Base-by-base conservation (phyloP, 2,113 vertebrate species). In the Pteruthius melanotis region DNA sequence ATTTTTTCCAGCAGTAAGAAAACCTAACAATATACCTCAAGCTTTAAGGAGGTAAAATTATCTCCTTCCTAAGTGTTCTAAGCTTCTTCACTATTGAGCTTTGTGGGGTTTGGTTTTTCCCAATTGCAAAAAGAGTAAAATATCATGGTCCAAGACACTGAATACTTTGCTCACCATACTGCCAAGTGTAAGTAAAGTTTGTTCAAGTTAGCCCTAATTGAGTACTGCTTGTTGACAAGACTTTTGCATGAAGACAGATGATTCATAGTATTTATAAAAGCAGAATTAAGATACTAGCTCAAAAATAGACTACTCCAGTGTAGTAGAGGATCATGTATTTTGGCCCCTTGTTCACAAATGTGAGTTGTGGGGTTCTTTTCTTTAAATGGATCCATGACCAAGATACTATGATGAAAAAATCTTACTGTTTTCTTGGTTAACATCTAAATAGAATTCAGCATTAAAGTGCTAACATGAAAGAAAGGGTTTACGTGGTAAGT, bases 381-480 rank as follows among this genome's bases (percentile, higher is more conserved):
- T 60, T 24, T 13, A 18, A 85, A 80, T 85, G 89, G 91, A 94
- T 95, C 81, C 83, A 94, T 70, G 87, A 89, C 87, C 60, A 95
- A 94, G 86, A 95, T 56, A 93, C 71, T 70, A 93, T 13, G 2
- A 49, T 65, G 28, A 83, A 92, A 77, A 85, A 90, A 64, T 82
- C 82, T 74, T 86, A 85, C 50, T 42, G 30, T 81, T 97, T 89
- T 87, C 81, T 94, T 90, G 59, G 77, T 90, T 96, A 96, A 96
- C 21, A 35, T 91, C 85, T 75, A 80, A 92, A 91, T 77, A 92
- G 72, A 96, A 96, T 90, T 95, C 79, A 94, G 79, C 95, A 87
- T 88, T 98, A 96, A 98, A 98, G 97, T 98, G 98, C 97, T 97
- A 98, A 94, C 83, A 93, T 56, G 82, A 95, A 97, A 97, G 54